These are phyloP conservation scores for Tuberolachnus salignus DNA, from an alignment of 2,888 invertebrate species.

Conservation along the genomic window DNA sequence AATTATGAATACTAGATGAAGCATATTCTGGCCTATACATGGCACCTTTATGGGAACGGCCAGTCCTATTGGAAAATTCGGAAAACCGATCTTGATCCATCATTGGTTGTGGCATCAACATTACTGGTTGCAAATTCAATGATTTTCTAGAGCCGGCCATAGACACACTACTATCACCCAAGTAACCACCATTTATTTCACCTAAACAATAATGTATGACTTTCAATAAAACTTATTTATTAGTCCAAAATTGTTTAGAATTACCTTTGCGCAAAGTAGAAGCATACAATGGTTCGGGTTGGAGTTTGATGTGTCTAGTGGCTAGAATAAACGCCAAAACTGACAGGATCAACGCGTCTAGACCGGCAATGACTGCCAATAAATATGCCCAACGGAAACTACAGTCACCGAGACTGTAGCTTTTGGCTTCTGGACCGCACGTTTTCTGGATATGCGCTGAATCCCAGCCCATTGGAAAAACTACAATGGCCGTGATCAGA, in stretches of 20 bases:
- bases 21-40: constrained; percentile 68
- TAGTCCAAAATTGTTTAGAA: neutral
- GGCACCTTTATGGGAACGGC: constrained; percentile 68
- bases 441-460: constrained; percentile 80
- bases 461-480: constrained; percentile 92
- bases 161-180: constrained; percentile 79
- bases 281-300: constrained; percentile 77
- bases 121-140: constrained; percentile 82
- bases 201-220: constrained; percentile 66
- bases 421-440: constrained; percentile 82
- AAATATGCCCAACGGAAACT: constrained; percentile 93
- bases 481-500: constrained; percentile 84
- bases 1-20: constrained; percentile 74
- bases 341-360: constrained; percentile 84
- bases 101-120: constrained; percentile 76
- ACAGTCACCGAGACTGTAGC: constrained; percentile 77
- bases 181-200: constrained; percentile 86
- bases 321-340: constrained; percentile 92
- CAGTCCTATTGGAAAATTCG: constrained; percentile 77
- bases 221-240: neutral
- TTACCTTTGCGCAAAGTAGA: constrained; percentile 71
- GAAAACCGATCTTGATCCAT: constrained; percentile 77
- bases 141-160: constrained; percentile 85
- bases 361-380: constrained; percentile 85
- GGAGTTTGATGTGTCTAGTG: constrained; percentile 83